Base-by-base conservation (phyloP, 1,140 invertebrate genomes). In the Holotrichia oblita region DNA sequence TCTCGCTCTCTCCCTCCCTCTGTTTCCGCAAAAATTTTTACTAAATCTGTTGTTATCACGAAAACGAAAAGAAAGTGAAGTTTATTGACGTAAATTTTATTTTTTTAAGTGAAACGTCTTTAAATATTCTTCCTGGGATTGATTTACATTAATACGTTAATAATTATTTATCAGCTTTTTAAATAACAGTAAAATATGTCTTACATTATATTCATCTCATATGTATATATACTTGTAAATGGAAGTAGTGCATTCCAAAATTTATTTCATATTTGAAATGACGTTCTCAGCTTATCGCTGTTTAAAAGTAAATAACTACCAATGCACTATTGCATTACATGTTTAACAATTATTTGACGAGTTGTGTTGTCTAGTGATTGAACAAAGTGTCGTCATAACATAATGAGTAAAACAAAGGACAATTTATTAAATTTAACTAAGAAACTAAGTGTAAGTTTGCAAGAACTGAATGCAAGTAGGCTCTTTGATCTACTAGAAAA, bases 391-490 rank as follows among this genome's bases (percentile, higher is more conserved):
- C 17, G 24, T 17, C 20, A 14, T 74, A 10, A 17, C 9, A 74
- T 74, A 12, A 74, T 76, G 44, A 10, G 40, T 4, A 10, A 27
- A 48, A 12, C 44, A 12, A 76, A 76, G 20, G 17, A 55, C 1
- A 14, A 22, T 55, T 55, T 76, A 34, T 14, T 76, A 0, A 10
- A 12, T 24, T 34, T 76, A 10, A 27, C 75, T n/a, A 6, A 76
- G 55, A 76, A 55, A n/a, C 48, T 76, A 17, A 48, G 44, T 76
- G 75, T 8, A 10, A 76, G 75, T 14, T 22, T 76, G 0, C 75
- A 76, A 55, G 75, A 76, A 27, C 44, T 76, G 8, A 42, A 76
- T 27, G 75, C 44, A 27, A 55, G 75, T 6, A 76, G 27, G 20
- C 22, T 76, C 22, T 20, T 76, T 20, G 17, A 55, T 55, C 75